Base-by-base conservation (phyloP, 2,113 vertebrate genomes). In the Aphelocoma coerulescens region DNA sequence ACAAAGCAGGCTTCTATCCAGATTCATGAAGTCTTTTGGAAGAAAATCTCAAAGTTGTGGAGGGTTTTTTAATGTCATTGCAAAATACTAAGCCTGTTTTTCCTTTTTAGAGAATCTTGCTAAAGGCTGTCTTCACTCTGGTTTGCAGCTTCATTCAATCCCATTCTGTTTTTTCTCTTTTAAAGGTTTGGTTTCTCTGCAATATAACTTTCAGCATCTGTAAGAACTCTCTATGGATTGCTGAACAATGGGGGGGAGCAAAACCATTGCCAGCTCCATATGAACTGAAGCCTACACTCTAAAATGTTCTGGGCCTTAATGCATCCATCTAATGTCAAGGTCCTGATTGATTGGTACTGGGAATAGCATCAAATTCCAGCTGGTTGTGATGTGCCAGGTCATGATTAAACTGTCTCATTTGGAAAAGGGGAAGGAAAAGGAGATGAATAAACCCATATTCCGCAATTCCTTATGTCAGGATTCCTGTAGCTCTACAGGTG, bases 271-370 rank as follows among this genome's bases (percentile, higher is more conserved):
- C 93, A 96, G 78, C 59, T 92, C 85, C 4, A 0, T 71, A 59
- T 8, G 15, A 93, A 75, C 69, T 74, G 75, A 91, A 93, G 68
- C 68, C 72, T 94, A 24, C 49, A 27, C 63, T 95, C 94, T 8
- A 63, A 96, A 94, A 93, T 88, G 63, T 93, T 77, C 59, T 92
- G 88, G 61, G 83, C 68, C 75, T 86, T 82, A 88, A 43, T 72
- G 61, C 51, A 88, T 96, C 82, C 88, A 94, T 95, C 92, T 94
- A 78, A 66, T 52, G 79, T 92, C 5, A 35, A 81, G 79, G 57
- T 94, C 44, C 68, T 96, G 95, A 96, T 86, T 96, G 90, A 96
- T 97, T 72, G 72, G 85, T 91, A 35, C 92, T 96, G 95, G 95
- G 85, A 96, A 96, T 92, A 96, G 68, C 82, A 91, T 92, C 82